Percentiles rank a stretch among this genome's conserved stretches.
Conservation (phyloP, 2,797 vertebrate genomes). For the Gymnodraco acuticeps region DNA sequence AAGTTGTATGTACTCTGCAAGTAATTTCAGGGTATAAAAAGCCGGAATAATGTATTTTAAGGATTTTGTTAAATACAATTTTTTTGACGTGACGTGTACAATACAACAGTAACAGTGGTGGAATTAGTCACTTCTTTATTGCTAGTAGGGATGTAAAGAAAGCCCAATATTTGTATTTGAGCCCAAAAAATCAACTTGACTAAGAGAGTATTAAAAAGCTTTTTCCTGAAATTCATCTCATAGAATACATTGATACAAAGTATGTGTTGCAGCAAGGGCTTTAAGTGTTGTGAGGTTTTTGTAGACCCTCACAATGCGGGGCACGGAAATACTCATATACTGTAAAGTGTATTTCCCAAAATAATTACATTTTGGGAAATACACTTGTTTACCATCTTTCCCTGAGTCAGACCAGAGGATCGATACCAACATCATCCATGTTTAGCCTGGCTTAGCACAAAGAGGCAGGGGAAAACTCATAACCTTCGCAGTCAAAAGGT, state of each 20-base stretch:
- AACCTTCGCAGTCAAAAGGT: not conserved
- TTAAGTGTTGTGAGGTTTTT: not conserved
- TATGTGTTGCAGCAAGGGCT: no score
- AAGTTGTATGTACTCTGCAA: no score
- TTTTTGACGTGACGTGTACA: not conserved
- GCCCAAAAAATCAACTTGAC: no score
- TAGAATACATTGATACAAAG: no score
- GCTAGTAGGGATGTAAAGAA: no score
- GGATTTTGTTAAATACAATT: not conserved
- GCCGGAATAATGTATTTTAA: not conserved
- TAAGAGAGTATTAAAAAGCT: no score
- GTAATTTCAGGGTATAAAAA: no score
- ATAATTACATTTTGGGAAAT: not conserved
- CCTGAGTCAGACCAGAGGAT: slow-evolving; percentile 6
- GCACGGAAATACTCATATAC: not conserved
- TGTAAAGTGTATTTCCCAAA: not conserved
- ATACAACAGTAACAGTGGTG: not conserved
- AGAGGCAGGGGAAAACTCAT: not conserved
- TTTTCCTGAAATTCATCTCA: no score
- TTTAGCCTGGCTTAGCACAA: slow-evolving; percentile 18
- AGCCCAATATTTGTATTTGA: no score
- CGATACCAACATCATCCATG: slow-evolving; percentile 19
- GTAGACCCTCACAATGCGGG: not conserved
- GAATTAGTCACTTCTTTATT: no score
- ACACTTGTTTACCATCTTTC: slow-evolving; percentile 12